Base-by-base conservation (phyloP, 2,888 invertebrate species). In the Polydesmus complanatus region DNA sequence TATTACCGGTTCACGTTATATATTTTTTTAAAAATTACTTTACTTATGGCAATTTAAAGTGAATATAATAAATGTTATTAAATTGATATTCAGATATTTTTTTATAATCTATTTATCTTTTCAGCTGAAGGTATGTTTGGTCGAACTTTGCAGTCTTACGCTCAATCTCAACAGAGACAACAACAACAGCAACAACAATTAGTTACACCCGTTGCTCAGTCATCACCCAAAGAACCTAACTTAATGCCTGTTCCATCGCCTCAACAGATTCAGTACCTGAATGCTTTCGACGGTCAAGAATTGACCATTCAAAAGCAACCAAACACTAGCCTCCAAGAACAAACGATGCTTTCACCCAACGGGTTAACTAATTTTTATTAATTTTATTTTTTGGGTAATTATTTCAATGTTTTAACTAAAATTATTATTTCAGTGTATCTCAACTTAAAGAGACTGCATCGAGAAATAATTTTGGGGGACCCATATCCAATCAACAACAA, bases 171-270 rank as follows among this genome's bases (percentile, higher is more conserved):
- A 66, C 80, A 79, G 66, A 64, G 60, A 53, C 60, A 64, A 22
- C 70, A 68, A 72, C 66, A 72, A 55, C 58, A 58, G 50, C 61
- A 54, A 58, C 50, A 47, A 61, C 62, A 63, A 68, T 64, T 54
- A n/a, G 48, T 56, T 48, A 61, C 56, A 37, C 58, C 60, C 21
- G 58, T 59, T 48, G 59, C 64, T 56, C 72, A 73, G 67, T 72
- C 73, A 53, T 73, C 73, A 8, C 72, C 73, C 53, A 88, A 88
- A 78, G 89, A 89, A 75, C 87, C 89, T 59, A 92, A 91, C 75
- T 79, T 93, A 71, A 89, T 93, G 87, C 93, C 93, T 65, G 93
- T 94, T 69, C 93, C 94, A 67, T 93, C 93, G 66, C 94, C 94
- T 62, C 92, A 93, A 77, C 93, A 92, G 80, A 92, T 94, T 73